A percentile compares a stretch with the other conserved stretches of the same genome.
phyloP scores from a whole-genome alignment of 64 coral and sea anemone species.

The Pocillopora verrucosa region DNA sequence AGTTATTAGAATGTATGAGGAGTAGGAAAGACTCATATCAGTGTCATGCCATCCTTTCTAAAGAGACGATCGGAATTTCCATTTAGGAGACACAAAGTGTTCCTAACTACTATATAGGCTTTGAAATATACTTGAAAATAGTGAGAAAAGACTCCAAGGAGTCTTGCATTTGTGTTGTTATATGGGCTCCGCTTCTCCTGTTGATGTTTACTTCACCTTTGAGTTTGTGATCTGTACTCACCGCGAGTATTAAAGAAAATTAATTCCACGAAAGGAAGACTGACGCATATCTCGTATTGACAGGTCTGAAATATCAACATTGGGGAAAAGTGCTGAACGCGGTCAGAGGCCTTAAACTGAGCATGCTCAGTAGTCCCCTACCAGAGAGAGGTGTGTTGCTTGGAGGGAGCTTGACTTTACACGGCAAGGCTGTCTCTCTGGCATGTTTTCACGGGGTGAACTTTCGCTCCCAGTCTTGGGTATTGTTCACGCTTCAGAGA shows the following conservation, averaged over 20 bases:
- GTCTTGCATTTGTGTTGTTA: too few relatives aligned
- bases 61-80: too few relatives aligned
- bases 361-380: slow-evolving; percentile 65
- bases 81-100: too few relatives aligned
- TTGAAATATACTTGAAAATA: too few relatives aligned
- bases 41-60: too few relatives aligned
- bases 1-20: too few relatives aligned
- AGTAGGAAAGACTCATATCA: too few relatives aligned
- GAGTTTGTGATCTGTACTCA: too few relatives aligned
- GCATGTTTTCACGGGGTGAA: slow-evolving; percentile 97
- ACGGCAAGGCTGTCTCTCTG: slow-evolving; percentile 77
- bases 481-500: slow-evolving; percentile 72
- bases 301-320: slow-evolving; percentile 98
- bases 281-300: not conserved
- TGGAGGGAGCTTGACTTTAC: slow-evolving; percentile 77
- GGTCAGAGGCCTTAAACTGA: slow-evolving; percentile 68
- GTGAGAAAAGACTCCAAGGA: too few relatives aligned
- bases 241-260: not conserved
- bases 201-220: too few relatives aligned
- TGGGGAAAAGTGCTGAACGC: slow-evolving; percentile 96
- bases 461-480: slow-evolving; percentile 98
- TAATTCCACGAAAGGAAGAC: not conserved
- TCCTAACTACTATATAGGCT: too few relatives aligned
- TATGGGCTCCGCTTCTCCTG: too few relatives aligned
- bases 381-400: slow-evolving; percentile 92